These are phyloP conservation scores for Thysanoteuthis rhombus DNA, from an alignment of 2,888 invertebrate genomes.

Conservation along the genomic window DNA sequence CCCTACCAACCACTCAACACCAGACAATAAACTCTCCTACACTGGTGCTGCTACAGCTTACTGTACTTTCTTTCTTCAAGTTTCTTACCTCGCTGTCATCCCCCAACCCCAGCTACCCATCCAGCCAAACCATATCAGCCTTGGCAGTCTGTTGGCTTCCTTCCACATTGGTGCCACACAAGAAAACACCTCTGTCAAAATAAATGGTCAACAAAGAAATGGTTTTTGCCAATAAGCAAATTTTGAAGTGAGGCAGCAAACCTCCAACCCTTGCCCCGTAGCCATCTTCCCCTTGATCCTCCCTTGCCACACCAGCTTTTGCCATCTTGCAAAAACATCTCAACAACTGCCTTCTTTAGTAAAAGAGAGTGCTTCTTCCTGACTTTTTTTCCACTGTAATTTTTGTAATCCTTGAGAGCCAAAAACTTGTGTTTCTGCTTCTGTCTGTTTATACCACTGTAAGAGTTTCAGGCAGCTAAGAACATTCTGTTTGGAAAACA, in stretches of 20 bases:
- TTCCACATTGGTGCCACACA: neutral
- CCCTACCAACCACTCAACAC: neutral
- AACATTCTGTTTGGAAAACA: neutral
- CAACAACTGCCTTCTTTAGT: no score
- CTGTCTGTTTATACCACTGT: neutral
- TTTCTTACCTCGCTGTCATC: no score
- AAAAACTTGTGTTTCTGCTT: neutral
- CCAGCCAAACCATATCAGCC: no score
- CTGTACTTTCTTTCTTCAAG: no score
- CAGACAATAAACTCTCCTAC: neutral
- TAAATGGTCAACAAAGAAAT: slow-evolving; percentile 24
- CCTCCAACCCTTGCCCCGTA: neutral
- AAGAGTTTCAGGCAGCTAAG: neutral
- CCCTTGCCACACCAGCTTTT: no score
- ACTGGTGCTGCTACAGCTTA: neutral
- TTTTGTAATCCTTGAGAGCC: neutral
- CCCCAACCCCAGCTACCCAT: neutral
- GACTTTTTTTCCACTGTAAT: neutral
- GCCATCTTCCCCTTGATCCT: neutral
- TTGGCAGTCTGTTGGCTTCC: neutral
- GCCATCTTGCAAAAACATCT: no score
- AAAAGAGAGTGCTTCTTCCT: neutral
- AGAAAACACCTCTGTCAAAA: neutral
- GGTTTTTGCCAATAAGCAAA: neutral
- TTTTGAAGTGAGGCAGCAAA: neutral